phyloP scores from a whole-genome alignment of 2,888 invertebrate species.

The Caenorhabditis wallacei region DNA sequence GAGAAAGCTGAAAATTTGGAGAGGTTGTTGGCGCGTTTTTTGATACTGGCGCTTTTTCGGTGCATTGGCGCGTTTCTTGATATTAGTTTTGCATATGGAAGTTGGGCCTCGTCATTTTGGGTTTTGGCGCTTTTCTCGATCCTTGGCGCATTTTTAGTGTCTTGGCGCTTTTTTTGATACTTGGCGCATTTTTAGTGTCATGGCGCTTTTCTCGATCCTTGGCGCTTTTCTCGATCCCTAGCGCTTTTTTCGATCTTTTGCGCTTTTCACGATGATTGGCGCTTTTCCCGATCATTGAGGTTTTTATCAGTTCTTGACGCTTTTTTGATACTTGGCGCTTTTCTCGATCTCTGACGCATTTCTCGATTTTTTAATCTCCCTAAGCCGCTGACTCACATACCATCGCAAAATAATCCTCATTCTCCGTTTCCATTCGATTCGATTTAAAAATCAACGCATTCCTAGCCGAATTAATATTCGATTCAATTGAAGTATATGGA shows the following conservation, averaged over 20 bases:
- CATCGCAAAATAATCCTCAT: not conserved
- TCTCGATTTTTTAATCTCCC: too few relatives aligned
- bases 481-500: not conserved
- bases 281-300: not conserved
- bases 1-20: slow-evolving; percentile 25
- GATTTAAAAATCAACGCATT: not conserved
- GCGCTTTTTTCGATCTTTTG: too few relatives aligned
- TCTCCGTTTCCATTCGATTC: not conserved
- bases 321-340: not conserved
- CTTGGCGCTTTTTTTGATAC: not conserved
- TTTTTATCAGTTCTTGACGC: not conserved
- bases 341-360: too few relatives aligned
- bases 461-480: not conserved
- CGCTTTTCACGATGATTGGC: too few relatives aligned
- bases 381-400: too few relatives aligned
- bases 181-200: not conserved
- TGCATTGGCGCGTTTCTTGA: too few relatives aligned
- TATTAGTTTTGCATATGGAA: too few relatives aligned
- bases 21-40: not conserved
- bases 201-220: too few relatives aligned
- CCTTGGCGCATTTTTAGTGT: not conserved
- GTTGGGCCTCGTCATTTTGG: too few relatives aligned
- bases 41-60: slow-evolving; percentile 16
- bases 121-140: not conserved
- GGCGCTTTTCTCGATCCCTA: too few relatives aligned